phyloP scores from a whole-genome alignment of 2,888 invertebrate genomes.

The Drosophila pseudotakahashii region DNA sequence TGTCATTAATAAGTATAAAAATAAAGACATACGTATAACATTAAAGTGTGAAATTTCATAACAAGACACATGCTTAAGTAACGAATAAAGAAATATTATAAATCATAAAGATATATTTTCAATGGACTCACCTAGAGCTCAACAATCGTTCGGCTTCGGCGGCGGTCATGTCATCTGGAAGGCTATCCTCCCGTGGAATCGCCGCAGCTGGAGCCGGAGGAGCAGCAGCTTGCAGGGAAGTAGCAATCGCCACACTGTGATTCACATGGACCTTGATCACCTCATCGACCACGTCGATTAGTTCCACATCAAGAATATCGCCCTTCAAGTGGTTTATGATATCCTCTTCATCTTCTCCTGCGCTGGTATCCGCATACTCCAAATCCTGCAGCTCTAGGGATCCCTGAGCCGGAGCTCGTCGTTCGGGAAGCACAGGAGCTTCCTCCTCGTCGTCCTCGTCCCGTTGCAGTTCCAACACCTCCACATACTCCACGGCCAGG shows the following conservation, averaged over 20 bases:
- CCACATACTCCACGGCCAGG: conserved; percentile 56
- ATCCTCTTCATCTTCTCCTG: conserved; percentile 85
- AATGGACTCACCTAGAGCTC: conserved; percentile 89
- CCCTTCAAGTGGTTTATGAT: conserved; percentile 84
- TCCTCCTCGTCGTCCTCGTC: conserved; percentile 25
- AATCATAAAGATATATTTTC: background rate
- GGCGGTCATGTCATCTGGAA: conserved; percentile 90
- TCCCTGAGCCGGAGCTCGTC: conserved; percentile 82
- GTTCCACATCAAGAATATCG: conserved; percentile 84
- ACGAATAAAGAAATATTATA: background rate
- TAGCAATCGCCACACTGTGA: conserved; percentile 16
- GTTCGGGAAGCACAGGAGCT: conserved; percentile 64
- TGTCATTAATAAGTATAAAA: background rate
- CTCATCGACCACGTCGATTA: conserved; percentile 68
- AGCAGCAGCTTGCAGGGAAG: background rate
- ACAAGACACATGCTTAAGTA: background rate
- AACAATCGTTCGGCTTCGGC: conserved; percentile 94
- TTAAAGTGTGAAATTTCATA: background rate
- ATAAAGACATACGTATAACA: background rate
- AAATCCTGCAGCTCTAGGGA: conserved; percentile 86
- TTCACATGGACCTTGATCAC: conserved; percentile 53
- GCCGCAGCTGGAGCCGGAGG: conserved; percentile 19
- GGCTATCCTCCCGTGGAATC: conserved; percentile 79
- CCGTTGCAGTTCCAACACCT: conserved; percentile 24
- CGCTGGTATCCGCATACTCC: conserved; percentile 86